Evolutionary conservation across 2,113 vertebrate species (phyloP).

Genomic region (Brachypodius melanocephalos): DNA sequence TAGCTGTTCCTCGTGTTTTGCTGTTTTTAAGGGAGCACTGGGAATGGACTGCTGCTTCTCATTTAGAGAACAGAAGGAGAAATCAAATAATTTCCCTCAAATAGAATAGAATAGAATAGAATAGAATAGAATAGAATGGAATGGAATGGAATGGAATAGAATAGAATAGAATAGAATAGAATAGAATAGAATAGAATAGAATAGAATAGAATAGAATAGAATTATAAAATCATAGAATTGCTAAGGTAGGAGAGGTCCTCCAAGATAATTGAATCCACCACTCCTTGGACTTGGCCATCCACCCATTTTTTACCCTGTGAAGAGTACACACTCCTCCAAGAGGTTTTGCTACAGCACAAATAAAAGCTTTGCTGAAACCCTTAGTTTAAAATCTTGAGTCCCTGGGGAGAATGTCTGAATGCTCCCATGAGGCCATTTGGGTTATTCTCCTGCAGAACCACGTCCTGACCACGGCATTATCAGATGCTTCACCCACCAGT

Average conservation of each 20-base stretch:
- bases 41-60: neutral
- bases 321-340: neutral
- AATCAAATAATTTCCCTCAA: neutral
- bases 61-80: neutral
- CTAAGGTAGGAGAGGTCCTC: neutral
- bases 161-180: no score
- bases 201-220: no score
- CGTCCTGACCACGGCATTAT: neutral
- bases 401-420: neutral
- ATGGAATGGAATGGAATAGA: no score
- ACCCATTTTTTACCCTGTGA: neutral
- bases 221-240: neutral
- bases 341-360: neutral
- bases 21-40: neutral
- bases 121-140: no score
- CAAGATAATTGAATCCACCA: neutral
- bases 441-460: neutral
- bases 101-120: no score
- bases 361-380: neutral
- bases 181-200: no score
- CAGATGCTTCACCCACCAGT: neutral
- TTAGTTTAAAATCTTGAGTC: neutral
- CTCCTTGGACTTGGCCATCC: neutral
- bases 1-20: neutral
- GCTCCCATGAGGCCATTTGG: neutral